Percentiles rank a stretch among this genome's conserved stretches.
These are phyloP conservation scores for Petrocephalus sullivani DNA, from an alignment of 2,797 vertebrate species.

Conservation along the genomic window DNA sequence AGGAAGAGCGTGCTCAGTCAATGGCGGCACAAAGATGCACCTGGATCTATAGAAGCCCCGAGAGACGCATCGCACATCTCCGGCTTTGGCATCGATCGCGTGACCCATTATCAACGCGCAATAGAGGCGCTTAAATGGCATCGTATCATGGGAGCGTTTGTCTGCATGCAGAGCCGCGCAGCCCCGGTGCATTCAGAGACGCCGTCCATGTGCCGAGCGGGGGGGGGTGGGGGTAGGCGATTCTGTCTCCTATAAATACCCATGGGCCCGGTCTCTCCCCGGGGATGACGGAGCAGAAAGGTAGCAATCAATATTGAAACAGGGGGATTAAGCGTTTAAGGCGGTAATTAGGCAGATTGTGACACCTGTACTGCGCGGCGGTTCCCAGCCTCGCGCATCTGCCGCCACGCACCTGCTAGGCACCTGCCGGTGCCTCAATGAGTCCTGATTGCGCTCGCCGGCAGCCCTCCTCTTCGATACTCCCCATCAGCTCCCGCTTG, in stretches of 20 bases:
- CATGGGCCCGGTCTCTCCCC: slow-evolving; percentile 13
- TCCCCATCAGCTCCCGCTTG: slow-evolving; percentile 63
- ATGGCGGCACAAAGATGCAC: slow-evolving; percentile 23
- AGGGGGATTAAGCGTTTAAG: slow-evolving; percentile 77
- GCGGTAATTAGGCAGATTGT: slow-evolving; percentile 65
- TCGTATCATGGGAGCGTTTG: slow-evolving; percentile 18
- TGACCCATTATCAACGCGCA: slow-evolving; percentile 20
- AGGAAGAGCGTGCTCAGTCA: slow-evolving; percentile 3
- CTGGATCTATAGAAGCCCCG: slow-evolving; percentile 27
- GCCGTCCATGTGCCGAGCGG: slow-evolving; percentile 6
- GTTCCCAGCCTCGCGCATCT: slow-evolving; percentile 81
- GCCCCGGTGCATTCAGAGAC: slow-evolving; percentile 19
- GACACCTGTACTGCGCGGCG: slow-evolving; percentile 67
- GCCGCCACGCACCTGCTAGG: slow-evolving; percentile 95
- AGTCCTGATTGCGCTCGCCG: slow-evolving; percentile 96
- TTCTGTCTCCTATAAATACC: slow-evolving; percentile 22
- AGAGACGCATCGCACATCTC: slow-evolving; percentile 18
- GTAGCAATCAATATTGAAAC: slow-evolving; percentile 82
- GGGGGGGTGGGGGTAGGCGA: not conserved
- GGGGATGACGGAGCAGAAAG: slow-evolving; percentile 47
- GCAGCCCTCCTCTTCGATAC: slow-evolving; percentile 83
- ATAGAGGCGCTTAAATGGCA: slow-evolving; percentile 18
- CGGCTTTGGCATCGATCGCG: slow-evolving; percentile 16
- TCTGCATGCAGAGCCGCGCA: slow-evolving; percentile 12
- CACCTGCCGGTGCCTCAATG: slow-evolving; percentile 97